Evolutionary conservation across 2,113 vertebrate genomes (phyloP).

Genomic region (Platycercus adscitus): DNA sequence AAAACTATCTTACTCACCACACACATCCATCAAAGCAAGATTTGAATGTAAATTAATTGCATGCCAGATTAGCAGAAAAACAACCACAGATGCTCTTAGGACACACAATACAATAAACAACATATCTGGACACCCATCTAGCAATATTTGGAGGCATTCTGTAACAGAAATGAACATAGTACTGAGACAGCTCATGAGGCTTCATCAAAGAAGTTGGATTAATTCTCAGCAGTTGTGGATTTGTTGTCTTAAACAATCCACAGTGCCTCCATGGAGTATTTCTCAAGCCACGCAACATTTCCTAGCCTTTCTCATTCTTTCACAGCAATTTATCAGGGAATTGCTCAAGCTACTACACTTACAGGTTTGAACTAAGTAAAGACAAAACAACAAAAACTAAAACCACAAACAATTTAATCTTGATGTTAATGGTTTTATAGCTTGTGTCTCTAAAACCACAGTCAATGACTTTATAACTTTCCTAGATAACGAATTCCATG

Average conservation of each 20-base stretch:
- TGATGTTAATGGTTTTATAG: not conserved
- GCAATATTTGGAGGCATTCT: not conserved
- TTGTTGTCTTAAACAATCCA: not conserved
- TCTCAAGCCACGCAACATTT: not conserved
- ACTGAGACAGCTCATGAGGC: not conserved
- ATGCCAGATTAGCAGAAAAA: not conserved
- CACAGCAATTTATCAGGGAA: not conserved
- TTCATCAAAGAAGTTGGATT: not conserved
- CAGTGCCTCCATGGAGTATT: not conserved
- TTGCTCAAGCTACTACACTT: not conserved
- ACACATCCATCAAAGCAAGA: not conserved
- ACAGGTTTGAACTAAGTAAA: not conserved
- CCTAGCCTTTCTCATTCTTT: not conserved
- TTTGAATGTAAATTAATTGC: not conserved
- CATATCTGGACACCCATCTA: not conserved
- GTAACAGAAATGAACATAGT: not conserved
- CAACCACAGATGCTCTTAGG: not conserved
- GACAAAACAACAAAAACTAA: not conserved
- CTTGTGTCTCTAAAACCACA: not conserved
- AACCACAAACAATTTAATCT: not conserved
- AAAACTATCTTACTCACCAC: not conserved
- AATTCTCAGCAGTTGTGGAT: not conserved
- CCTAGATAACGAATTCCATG: not conserved
- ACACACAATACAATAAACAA: not conserved
- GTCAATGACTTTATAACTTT: not conserved